phyloP scores from a whole-genome alignment of 2,797 vertebrate genomes.

The Clamator glandarius region DNA sequence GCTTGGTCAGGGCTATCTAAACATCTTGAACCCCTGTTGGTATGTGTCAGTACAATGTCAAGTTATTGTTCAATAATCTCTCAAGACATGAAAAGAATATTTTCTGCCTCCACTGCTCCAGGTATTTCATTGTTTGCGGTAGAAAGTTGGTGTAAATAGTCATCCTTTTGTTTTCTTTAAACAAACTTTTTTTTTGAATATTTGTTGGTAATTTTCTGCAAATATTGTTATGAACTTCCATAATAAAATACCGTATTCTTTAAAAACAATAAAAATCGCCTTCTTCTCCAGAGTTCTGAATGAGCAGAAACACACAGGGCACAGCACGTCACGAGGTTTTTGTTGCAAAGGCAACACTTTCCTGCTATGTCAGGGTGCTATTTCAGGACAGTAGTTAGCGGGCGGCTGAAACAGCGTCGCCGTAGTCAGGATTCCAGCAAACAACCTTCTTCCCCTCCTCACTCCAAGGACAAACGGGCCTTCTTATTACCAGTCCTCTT shows the following conservation, averaged over 20 bases:
- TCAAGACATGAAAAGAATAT: constrained; percentile 60
- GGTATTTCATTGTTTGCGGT: constrained; percentile 18
- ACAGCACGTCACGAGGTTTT: neutral
- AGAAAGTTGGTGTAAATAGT: constrained; percentile 14
- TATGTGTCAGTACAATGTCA: constrained; percentile 67
- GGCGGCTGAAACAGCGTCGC: neutral
- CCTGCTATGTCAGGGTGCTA: neutral
- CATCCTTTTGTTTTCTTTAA: constrained; percentile 18
- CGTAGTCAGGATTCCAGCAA: neutral
- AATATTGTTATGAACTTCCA: neutral
- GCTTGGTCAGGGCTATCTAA: constrained; percentile 65
- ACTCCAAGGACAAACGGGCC: neutral
- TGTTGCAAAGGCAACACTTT: neutral
- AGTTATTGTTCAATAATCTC: constrained; percentile 62
- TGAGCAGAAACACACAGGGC: neutral
- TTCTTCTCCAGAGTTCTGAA: neutral
- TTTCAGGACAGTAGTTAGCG: neutral
- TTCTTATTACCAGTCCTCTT: neutral
- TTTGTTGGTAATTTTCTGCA: constrained; percentile 4
- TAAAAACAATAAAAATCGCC: neutral
- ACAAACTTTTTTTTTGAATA: neutral
- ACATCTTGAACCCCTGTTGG: constrained; percentile 66
- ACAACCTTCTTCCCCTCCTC: neutral
- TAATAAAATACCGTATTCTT: constrained; percentile 50
- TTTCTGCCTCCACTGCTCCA: constrained; percentile 54